Evolutionary conservation across 2,888 invertebrate genomes (phyloP).

Genomic region (Parnassius mnemosyne): DNA sequence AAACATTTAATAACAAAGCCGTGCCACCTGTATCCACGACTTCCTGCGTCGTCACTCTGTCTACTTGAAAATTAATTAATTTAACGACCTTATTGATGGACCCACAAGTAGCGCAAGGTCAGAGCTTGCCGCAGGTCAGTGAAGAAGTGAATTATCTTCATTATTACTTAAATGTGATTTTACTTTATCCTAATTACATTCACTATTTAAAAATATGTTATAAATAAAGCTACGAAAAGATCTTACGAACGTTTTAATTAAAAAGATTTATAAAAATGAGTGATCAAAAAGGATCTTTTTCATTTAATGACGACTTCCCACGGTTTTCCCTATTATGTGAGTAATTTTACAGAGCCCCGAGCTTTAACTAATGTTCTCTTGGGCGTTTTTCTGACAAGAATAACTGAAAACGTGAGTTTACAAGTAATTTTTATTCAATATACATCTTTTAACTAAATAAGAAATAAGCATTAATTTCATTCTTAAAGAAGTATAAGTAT

Average conservation of each 20-base stretch:
- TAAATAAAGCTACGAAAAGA: too few species aligned
- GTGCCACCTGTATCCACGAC: too few species aligned
- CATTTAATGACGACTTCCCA: constrained; percentile 7
- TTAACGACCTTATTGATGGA: too few species aligned
- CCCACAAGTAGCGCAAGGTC: too few species aligned
- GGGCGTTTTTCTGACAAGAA: constrained; percentile 19
- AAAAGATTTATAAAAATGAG: constrained; percentile 4
- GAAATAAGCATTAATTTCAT: not conserved
- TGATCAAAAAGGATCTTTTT: constrained; percentile 2
- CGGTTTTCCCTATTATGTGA: constrained; percentile 21
- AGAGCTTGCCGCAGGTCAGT: too few species aligned
- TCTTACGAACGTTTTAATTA: constrained; percentile 2
- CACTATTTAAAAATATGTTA: too few species aligned
- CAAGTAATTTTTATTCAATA: constrained; percentile 32
- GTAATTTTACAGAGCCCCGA: constrained; percentile 20
- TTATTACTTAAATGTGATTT: too few species aligned
- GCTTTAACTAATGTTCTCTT: constrained; percentile 23
- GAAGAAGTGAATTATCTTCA: too few species aligned
- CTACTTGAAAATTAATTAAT: too few species aligned
- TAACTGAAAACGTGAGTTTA: constrained; percentile 10
- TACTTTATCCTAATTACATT: not conserved
- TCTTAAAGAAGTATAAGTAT: too few species aligned
- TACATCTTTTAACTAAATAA: constrained; percentile 9
- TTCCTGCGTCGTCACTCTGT: too few species aligned
- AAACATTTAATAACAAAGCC: not conserved